Evolutionary conservation across 2,797 vertebrate genomes (phyloP), one percentile per base, ranked within the genome.

Genomic region (Karalla daura): DNA sequence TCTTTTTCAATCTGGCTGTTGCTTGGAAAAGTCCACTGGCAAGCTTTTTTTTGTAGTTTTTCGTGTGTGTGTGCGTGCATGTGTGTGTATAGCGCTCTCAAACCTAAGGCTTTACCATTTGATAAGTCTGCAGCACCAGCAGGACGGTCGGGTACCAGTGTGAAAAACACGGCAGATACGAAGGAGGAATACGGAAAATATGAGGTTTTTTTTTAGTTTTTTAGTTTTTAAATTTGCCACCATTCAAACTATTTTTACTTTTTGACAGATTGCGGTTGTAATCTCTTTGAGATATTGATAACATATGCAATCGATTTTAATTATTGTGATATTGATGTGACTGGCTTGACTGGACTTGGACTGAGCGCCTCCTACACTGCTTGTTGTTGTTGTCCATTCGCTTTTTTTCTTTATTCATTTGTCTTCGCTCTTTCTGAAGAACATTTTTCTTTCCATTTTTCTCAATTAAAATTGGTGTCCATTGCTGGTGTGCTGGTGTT

Each of bases 1-100:
- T 80, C 51, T 73, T 78, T 89, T 86, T 82, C 83, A 86, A 78
- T 87, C 69, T 80, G 72, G 86, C 77, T 84, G 4, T 83, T 70
- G 52, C 83, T 84, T 65, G 71, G 63, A 81, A 76, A 86, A 77
- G 65, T 83, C 68, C 35, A 55, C 68, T 64, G 72, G 80, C 71
- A 55, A 62, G 79, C 59, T 68, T 74, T 84, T n/a, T 85, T 80
- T 30, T 78, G 28, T 70, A 53, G 70, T 85, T 20, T 69, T 9
- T 47, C 41, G 23, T 23, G 23, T 24, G 21, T 43, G 9, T 66
- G 56, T 68, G 35, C 44, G 49, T 27, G 54, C 44, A 41, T 53
- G 28, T 49, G 11, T 58, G 13, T 15, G 30, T 18, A 45, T 36
- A 68, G 54, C 53, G 17, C 25, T n/a, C 46, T 73, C 35, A 40